Conservation (phyloP, 1,140 invertebrate species). For the Rhopalosiphum maidis region DNA sequence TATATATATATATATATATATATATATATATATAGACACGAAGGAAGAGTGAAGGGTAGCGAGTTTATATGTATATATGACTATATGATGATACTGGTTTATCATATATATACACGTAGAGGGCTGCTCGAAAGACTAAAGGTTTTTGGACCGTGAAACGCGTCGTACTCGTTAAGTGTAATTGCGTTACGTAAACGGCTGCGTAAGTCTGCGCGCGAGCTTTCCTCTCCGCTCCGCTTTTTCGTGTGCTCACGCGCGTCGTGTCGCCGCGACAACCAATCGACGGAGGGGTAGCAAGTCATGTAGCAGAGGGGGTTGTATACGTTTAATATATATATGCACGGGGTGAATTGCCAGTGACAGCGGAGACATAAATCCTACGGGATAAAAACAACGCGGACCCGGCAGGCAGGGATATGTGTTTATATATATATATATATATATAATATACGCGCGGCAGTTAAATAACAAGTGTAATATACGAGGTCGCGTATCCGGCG, state of each 20-base stretch:
- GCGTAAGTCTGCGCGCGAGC: background rate
- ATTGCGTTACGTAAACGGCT: constrained; percentile 56
- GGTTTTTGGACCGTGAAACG: constrained; percentile 53
- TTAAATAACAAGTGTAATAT: constrained; percentile 56
- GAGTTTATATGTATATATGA: background rate
- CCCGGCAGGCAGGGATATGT: background rate
- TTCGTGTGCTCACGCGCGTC: background rate
- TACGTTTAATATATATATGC: background rate
- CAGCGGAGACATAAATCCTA: constrained; percentile 54
- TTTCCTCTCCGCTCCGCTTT: background rate
- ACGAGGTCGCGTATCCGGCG: constrained; percentile 35
- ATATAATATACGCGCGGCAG: background rate
- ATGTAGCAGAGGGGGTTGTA: background rate
- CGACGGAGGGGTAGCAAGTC: background rate
- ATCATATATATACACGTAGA: background rate
- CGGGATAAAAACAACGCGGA: constrained; percentile 53
- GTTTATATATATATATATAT: background rate
- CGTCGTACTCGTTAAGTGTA: constrained; percentile 54
- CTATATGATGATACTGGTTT: constrained; percentile 26
- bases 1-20: background rate
- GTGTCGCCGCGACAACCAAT: background rate
- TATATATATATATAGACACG: background rate
- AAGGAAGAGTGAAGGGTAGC: background rate
- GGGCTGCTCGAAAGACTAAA: constrained; percentile 7
- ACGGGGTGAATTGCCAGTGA: constrained; percentile 48